These are phyloP conservation scores for Dendrolimus kikuchii DNA, from an alignment of 1,140 invertebrate species.

Conservation along the genomic window DNA sequence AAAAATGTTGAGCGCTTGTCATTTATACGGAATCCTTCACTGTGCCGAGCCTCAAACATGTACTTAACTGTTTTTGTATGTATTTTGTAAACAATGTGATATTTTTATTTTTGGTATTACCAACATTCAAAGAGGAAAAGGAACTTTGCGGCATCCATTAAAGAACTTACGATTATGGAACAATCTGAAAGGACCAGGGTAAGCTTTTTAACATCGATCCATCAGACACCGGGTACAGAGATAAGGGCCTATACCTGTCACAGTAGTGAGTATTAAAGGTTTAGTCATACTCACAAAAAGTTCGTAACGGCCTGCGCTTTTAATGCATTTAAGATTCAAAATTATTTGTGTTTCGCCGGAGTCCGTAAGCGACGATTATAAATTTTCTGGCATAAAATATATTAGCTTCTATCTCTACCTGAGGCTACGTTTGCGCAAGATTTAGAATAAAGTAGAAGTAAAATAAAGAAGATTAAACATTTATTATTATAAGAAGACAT, in stretches of 20 bases:
- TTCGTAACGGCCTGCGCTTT: slow-evolving; percentile 14
- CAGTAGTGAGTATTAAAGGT: slow-evolving; percentile 44
- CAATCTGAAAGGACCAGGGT: slow-evolving; percentile 28
- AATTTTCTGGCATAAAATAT: too few relatives aligned
- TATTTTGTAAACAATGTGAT: too few relatives aligned
- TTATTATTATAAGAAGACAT: too few relatives aligned
- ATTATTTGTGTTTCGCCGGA: background rate
- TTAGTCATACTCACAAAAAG: slow-evolving; percentile 24
- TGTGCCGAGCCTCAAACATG: too few relatives aligned
- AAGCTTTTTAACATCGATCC: slow-evolving; percentile 45
- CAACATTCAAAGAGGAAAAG: slow-evolving; percentile 24
- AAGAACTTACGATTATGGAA: slow-evolving; percentile 36
- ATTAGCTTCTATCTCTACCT: too few relatives aligned
- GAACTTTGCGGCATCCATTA: slow-evolving; percentile 29
- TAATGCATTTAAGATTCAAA: slow-evolving; percentile 1
- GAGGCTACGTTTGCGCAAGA: too few relatives aligned
- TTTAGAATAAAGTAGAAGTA: too few relatives aligned
- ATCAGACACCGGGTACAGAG: slow-evolving; percentile 37
- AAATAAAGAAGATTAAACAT: too few relatives aligned
- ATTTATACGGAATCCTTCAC: too few relatives aligned
- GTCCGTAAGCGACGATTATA: too few relatives aligned
- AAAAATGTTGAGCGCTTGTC: too few relatives aligned
- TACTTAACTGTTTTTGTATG: too few relatives aligned
- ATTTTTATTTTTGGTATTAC: background rate
- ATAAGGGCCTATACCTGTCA: slow-evolving; percentile 49